phyloP scores from a whole-genome alignment of 2,113 vertebrate species.

The Cathartes aura region DNA sequence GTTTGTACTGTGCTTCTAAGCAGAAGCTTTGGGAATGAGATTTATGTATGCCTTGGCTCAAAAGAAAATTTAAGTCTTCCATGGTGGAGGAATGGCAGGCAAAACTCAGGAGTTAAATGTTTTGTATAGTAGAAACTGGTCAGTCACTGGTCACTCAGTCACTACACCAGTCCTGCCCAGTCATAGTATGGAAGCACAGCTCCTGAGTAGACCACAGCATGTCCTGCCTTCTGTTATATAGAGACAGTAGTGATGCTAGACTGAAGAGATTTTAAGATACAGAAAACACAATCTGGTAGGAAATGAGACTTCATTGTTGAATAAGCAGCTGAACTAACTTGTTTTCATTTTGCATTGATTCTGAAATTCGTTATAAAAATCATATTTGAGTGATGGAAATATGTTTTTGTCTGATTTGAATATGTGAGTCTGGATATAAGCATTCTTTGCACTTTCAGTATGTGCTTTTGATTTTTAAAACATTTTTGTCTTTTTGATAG shows the following conservation, averaged over 20 bases:
- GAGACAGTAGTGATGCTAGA: not conserved
- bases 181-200: not conserved
- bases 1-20: not conserved
- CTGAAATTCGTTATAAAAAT: not conserved
- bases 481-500: not conserved
- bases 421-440: not conserved
- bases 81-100: not conserved
- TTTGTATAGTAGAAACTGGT: not conserved
- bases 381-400: not conserved
- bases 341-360: not conserved
- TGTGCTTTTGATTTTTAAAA: not conserved
- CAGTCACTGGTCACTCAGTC: not conserved
- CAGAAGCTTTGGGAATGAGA: not conserved
- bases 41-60: not conserved
- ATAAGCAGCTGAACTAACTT: not conserved
- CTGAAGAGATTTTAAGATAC: not conserved
- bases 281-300: not conserved
- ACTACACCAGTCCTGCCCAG: not conserved
- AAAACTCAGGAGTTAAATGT: not conserved
- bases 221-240: not conserved
- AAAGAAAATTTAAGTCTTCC: not conserved
- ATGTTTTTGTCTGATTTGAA: not conserved
- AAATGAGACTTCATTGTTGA: not conserved
- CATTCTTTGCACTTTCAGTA: not conserved
- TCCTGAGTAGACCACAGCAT: not conserved